phyloP scores from a whole-genome alignment of 2,888 invertebrate species.

The Parelbella ahira region DNA sequence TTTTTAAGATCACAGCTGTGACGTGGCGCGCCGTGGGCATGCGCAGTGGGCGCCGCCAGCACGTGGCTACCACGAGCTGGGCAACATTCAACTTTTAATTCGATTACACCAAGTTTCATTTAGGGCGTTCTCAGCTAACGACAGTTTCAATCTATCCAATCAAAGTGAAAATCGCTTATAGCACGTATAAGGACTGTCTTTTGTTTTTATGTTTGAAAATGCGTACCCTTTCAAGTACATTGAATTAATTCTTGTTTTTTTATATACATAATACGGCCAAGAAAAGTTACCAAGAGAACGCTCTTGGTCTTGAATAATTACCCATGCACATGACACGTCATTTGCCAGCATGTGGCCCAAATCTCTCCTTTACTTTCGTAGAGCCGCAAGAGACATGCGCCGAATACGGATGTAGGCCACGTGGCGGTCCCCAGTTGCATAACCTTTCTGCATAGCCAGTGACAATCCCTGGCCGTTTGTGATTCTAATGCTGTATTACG shows the following conservation, averaged over 20 bases:
- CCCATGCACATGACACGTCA: too few relatives aligned
- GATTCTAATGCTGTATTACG: background rate
- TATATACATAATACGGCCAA: too few relatives aligned
- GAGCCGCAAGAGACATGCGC: conserved; percentile 55
- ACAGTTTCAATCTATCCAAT: too few relatives aligned
- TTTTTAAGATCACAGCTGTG: conserved; percentile 73
- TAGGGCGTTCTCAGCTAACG: background rate
- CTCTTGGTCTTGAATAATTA: too few relatives aligned
- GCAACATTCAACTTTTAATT: conserved; percentile 18
- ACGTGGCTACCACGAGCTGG: conserved; percentile 49
- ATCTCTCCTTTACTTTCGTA: background rate
- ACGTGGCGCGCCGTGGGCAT: conserved; percentile 51
- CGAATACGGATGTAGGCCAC: conserved; percentile 48
- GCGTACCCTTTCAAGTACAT: too few relatives aligned
- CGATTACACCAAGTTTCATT: too few relatives aligned
- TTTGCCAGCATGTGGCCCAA: background rate
- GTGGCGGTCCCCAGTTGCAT: conserved; percentile 72
- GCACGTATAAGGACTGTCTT: too few relatives aligned
- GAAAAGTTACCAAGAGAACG: too few relatives aligned
- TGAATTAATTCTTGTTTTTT: too few relatives aligned
- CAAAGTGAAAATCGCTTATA: too few relatives aligned
- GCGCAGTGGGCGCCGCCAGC: conserved; percentile 54
- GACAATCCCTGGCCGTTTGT: conserved; percentile 21
- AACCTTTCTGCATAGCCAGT: conserved; percentile 58
- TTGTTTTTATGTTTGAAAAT: too few relatives aligned